Evolutionary conservation across 1,140 invertebrate species (phyloP).

Genomic region (Carposina sasakii): DNA sequence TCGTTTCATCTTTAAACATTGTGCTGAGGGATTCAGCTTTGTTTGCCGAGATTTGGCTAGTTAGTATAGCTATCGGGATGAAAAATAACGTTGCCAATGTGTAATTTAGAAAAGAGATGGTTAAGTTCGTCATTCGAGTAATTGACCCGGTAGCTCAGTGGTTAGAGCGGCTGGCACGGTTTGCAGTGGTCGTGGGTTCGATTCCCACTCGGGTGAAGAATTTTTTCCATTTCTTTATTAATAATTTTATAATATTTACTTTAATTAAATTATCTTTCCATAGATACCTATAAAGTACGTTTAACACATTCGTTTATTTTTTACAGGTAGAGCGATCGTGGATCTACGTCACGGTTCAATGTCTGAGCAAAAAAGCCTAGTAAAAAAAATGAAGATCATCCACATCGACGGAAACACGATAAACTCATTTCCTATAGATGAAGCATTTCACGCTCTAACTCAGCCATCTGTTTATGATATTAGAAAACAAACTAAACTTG

Average conservation of each 20-base stretch:
- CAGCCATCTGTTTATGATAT: constrained; percentile 50
- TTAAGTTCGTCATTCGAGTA: too few relatives aligned
- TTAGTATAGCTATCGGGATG: too few relatives aligned
- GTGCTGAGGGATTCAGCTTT: too few relatives aligned
- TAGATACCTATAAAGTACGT: neutral
- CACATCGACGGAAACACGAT: constrained; percentile 35
- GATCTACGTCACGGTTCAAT: constrained; percentile 45
- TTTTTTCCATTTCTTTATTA: neutral
- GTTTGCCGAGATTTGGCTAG: too few relatives aligned
- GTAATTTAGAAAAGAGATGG: too few relatives aligned
- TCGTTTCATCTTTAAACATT: too few relatives aligned
- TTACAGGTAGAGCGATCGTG: constrained; percentile 58
- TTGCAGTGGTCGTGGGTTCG: too few relatives aligned
- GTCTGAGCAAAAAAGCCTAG: constrained; percentile 42
- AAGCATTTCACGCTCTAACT: constrained; percentile 44
- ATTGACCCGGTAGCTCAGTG: too few relatives aligned
- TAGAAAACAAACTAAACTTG: constrained; percentile 59
- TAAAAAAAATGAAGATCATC: constrained; percentile 59
- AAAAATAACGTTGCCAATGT: too few relatives aligned
- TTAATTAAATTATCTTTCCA: neutral
- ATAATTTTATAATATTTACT: neutral
- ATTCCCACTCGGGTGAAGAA: too few relatives aligned
- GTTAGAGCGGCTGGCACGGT: too few relatives aligned
- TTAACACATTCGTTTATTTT: constrained; percentile 5
- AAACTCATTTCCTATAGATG: constrained; percentile 44